Evolutionary conservation across 2,888 invertebrate genomes (phyloP).

Genomic region (Timema cristinae): DNA sequence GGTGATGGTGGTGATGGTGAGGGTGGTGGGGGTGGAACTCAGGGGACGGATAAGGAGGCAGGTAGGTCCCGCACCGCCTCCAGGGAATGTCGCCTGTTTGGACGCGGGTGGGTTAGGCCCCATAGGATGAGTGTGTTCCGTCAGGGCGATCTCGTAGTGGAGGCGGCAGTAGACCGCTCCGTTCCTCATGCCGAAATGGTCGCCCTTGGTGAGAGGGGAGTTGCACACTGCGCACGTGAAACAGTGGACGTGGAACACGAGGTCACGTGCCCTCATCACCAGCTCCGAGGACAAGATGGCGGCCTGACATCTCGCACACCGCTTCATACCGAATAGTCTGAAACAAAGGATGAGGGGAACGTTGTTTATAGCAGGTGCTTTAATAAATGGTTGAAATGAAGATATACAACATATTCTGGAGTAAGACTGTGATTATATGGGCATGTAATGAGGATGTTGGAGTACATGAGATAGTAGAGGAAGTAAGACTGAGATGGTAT

Average conservation of each 20-base stretch:
- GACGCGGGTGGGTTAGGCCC: constrained; percentile 26
- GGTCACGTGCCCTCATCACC: constrained; percentile 90
- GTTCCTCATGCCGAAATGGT: constrained; percentile 90
- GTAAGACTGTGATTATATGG: too few species aligned
- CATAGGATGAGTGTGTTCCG: constrained; percentile 34
- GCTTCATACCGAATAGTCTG: constrained; percentile 86
- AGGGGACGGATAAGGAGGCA: constrained; percentile 51
- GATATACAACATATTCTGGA: too few species aligned
- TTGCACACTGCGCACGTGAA: constrained; percentile 90
- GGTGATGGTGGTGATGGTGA: constrained; percentile 44
- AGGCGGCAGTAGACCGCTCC: constrained; percentile 82
- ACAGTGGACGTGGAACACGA: constrained; percentile 92
- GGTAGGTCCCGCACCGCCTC: constrained; percentile 22
- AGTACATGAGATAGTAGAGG: too few species aligned
- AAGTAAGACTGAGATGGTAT: too few species aligned
- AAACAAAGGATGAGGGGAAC: constrained; percentile 38
- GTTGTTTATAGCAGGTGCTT: too few species aligned
- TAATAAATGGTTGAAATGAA: too few species aligned
- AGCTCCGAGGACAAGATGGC: constrained; percentile 86
- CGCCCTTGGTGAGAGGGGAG: constrained; percentile 83
- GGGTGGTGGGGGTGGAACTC: constrained; percentile 44
- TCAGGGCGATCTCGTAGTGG: constrained; percentile 58
- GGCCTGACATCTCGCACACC: constrained; percentile 86
- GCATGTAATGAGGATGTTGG: too few species aligned
- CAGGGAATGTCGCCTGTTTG: constrained; percentile 21